A percentile compares a stretch with the other conserved stretches of the same genome.
Conservation (phyloP, 2,797 vertebrate genomes). For the Leptoclinus maculatus region DNA sequence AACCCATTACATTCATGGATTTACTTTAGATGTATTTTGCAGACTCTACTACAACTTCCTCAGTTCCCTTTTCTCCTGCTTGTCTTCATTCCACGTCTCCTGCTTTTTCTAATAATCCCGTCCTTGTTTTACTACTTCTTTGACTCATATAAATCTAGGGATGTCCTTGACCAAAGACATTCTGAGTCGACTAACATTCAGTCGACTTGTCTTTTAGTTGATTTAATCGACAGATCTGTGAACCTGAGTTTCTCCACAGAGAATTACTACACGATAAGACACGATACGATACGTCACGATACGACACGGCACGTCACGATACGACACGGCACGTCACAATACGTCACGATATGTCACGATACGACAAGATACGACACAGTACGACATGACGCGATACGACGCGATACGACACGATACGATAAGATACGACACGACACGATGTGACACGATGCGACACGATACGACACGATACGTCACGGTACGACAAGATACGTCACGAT, state of each 20-base stretch:
- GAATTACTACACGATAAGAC: background rate
- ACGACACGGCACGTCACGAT: background rate
- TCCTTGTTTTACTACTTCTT: constrained; percentile 2
- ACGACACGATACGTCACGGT: background rate
- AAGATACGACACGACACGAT: background rate
- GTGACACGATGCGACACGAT: accelerated
- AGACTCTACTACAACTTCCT: constrained; percentile 22
- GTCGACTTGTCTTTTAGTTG: too few species aligned
- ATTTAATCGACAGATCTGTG: too few species aligned
- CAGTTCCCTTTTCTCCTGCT: constrained; percentile 5
- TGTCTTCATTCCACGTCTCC: constrained; percentile 16
- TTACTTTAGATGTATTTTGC: constrained; percentile 38
- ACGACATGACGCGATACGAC: accelerated
- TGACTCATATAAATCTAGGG: background rate
- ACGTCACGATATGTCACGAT: background rate
- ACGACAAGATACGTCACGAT: accelerated
- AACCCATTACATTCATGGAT: constrained; percentile 11
- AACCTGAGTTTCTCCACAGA: too few species aligned
- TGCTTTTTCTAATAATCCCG: constrained; percentile 5
- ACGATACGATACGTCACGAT: too few species aligned
- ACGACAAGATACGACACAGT: background rate
- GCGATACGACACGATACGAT: accelerated
- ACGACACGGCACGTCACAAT: background rate
- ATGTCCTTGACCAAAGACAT: background rate
- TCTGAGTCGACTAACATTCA: background rate